A percentile compares a stretch with the other conserved stretches of the same genome.
These are phyloP conservation scores for Charina bottae DNA, from an alignment of 2,113 vertebrate genomes.

Conservation along the genomic window DNA sequence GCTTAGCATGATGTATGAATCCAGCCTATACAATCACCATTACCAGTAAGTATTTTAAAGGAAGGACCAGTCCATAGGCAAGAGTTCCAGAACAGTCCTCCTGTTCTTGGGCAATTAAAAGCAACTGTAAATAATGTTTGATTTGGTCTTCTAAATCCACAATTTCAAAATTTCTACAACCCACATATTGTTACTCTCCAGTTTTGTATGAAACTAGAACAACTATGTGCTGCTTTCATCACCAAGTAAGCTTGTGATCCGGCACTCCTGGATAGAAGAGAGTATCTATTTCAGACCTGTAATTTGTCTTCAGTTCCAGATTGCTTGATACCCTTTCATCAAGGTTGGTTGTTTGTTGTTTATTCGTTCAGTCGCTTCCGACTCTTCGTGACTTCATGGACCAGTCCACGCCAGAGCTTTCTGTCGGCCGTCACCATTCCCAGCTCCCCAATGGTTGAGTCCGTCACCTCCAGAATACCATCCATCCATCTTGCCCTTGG, in stretches of 20 bases:
- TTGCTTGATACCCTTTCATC: neutral
- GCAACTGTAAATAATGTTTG: neutral
- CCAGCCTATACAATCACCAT: neutral
- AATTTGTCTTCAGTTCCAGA: neutral
- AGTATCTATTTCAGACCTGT: neutral
- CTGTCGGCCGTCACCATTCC: too few species aligned
- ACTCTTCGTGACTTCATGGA: too few species aligned
- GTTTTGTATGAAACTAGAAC: neutral
- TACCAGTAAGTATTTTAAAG: neutral
- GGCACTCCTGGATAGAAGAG: neutral
- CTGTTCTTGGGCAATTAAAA: neutral
- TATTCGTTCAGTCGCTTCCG: too few species aligned
- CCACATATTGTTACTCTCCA: neutral
- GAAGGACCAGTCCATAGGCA: neutral
- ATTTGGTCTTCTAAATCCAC: neutral
- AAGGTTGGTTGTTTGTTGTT: too few species aligned
- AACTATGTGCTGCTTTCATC: neutral
- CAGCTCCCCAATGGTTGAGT: too few species aligned
- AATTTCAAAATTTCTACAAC: neutral
- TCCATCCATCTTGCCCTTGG: too few species aligned
- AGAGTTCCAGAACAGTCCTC: neutral
- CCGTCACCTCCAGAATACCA: too few species aligned
- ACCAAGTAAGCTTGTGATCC: neutral
- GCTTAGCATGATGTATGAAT: too few species aligned
- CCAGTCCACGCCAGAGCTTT: too few species aligned